phyloP scores from a whole-genome alignment of 2,113 vertebrate species.

The Cavia porcellus region DNA sequence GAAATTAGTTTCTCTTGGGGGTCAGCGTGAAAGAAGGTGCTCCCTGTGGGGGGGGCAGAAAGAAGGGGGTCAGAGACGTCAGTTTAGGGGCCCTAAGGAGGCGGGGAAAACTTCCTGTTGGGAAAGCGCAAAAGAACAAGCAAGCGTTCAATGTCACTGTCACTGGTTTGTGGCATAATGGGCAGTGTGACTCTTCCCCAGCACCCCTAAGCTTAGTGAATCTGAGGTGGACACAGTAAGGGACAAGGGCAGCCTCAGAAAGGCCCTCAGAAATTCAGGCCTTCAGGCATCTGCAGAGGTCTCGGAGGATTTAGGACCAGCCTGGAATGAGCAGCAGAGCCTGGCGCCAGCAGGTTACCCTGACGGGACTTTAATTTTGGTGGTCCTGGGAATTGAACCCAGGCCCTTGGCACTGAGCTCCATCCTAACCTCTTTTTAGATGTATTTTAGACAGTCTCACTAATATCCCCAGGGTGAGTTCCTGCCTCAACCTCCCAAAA shows the following conservation, averaged over 20 bases:
- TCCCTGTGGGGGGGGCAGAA: neutral
- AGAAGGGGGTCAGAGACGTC: neutral
- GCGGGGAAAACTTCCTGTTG: neutral
- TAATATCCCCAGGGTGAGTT: neutral
- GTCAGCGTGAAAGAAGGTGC: neutral
- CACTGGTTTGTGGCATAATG: neutral
- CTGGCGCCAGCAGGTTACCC: neutral
- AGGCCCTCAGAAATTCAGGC: neutral
- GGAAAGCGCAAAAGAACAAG: neutral
- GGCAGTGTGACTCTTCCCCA: neutral
- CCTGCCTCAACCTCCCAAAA: neutral
- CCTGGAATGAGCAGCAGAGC: neutral
- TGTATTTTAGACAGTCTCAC: neutral
- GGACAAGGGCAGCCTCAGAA: neutral
- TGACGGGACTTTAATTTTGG: neutral
- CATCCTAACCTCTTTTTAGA: neutral
- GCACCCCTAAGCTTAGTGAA: neutral
- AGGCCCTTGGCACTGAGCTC: neutral
- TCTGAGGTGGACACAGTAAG: neutral
- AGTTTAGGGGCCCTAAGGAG: neutral
- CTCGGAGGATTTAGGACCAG: neutral
- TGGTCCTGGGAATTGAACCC: neutral
- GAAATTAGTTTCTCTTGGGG: constrained; percentile 62
- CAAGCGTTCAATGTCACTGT: constrained; percentile 12
- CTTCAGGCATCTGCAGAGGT: neutral